Base-by-base conservation (phyloP, 53 echinoderm and acorn worm species). In the Echinarachnius parma region DNA sequence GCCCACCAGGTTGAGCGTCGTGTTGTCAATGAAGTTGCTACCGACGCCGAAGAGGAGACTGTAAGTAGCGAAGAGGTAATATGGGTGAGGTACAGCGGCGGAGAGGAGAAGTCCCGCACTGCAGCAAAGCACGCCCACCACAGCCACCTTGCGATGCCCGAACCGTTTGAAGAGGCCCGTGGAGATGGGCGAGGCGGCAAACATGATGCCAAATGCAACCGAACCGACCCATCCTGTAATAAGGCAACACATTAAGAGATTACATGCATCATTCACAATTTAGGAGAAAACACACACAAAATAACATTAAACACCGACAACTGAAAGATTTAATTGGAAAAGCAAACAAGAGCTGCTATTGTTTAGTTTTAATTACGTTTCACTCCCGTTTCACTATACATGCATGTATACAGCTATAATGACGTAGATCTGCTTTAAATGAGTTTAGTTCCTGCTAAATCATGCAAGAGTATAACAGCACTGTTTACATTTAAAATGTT, bases 181-280 rank as follows among this genome's bases (percentile, higher is more conserved):
- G 23, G 94, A 94, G 66, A 94, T 67, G 26, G 94, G 94, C 14
- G 94, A 94, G 1, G 87, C 86, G 0, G 83, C 89, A 35, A 94
- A 94, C 87, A 94, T 89, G 13, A 94, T 84, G 35, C 94, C 94
- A 24, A 94, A 94, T 3, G 87, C 94, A 18, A 94, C 61, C 14
- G 90, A 86, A 23, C 94, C 94, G 62, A 94, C 87, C 94, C 94
- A 94, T 34, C 94, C 94, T 94, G 84, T 8, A 42, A n/a, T n/a
- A n/a, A n/a, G n/a, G 10, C n/a, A n/a, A n/a, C n/a, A n/a, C n/a
- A n/a, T n/a, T n/a, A n/a, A n/a, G n/a, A 35, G 18, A n/a, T n/a
- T n/a, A n/a, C n/a, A n/a, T n/a, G n/a, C n/a, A n/a, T n/a, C n/a
- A n/a, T n/a, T n/a, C n/a, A n/a, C n/a, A n/a, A n/a, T n/a, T n/a